Base-by-base conservation (phyloP, 2,888 invertebrate species). In the Dolichomitus sp. region DNA sequence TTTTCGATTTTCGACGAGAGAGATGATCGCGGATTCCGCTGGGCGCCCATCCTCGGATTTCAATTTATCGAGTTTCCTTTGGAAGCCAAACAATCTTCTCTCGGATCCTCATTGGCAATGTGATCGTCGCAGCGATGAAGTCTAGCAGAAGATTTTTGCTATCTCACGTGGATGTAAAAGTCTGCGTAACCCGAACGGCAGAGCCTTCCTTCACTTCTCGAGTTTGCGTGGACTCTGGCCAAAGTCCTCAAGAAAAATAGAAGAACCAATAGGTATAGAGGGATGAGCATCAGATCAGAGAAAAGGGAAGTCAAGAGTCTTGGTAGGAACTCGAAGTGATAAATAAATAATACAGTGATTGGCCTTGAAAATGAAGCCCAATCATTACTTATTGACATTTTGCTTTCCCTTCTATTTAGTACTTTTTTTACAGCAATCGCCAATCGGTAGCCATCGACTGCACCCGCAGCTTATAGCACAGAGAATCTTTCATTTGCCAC, bases 51-150 rank as follows among this genome's bases (percentile, higher is more conserved):
- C 80, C 86, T 84, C 80, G 81, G 83, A 84, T 86, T 88, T 87
- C 88, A 86, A 86, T 88, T 86, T 89, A 87, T 88, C 86, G 88
- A 88, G 86, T 87, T 88, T 86, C 81, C 84, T 45, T 72, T 80
- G 84, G 88, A 83, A 89, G 86, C 89, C 88, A 89, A 90, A 90
- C 88, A 91, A 90, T 91, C 87, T 87, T 84, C 84, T 84, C 81
- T 81, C 74, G 83, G 86, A 88, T 88, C 86, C 87, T 88, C 85
- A 89, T 87, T 84, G 86, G 88, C 84, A 88, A 87, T 85, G 86
- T 84, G 88, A 90, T 90, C 88, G 88, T 85, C 83, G 82, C 80
- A 74, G 81, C 82, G 82, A 84, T 76, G 79, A 86, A 88, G 86
- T 85, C 87, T 86, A 79, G 70, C 75, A 69, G 70, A 80, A 69